Conservation (phyloP, 2,888 invertebrate genomes). For the Luperina testacea region DNA sequence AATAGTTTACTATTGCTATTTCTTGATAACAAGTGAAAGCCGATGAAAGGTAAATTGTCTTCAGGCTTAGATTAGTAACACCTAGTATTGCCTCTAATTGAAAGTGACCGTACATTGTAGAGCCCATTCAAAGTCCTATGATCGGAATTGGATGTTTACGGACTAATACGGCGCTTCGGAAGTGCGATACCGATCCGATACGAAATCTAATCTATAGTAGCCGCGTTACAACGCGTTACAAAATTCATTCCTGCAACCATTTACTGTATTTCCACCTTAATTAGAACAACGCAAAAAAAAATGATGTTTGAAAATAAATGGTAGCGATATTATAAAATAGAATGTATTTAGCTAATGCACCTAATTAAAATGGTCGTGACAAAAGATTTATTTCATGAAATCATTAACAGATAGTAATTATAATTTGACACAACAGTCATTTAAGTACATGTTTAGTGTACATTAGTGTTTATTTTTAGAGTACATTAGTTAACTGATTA, state of each 20-base stretch:
- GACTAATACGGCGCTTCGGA: not conserved
- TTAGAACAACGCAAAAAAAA: not conserved
- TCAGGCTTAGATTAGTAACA: slow-evolving; percentile 24
- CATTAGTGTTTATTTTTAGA: no score
- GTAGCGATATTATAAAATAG: slow-evolving; percentile 2
- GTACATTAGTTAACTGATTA: slow-evolving; percentile 12
- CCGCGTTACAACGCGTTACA: not conserved
- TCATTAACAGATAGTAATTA: slow-evolving; percentile 6
- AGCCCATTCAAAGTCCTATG: slow-evolving; percentile 15
- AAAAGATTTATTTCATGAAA: slow-evolving; percentile 4
- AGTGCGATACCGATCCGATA: not conserved
- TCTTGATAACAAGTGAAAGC: slow-evolving; percentile 18
- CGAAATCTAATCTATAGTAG: slow-evolving; percentile 1
- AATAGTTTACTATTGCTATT: slow-evolving; percentile 5
- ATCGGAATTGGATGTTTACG: slow-evolving; percentile 24
- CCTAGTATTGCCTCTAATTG: slow-evolving; percentile 30
- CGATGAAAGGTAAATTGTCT: slow-evolving; percentile 35
- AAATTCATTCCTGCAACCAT: not conserved
- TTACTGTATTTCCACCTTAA: not conserved
- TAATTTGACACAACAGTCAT: not conserved
- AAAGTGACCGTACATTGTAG: slow-evolving; percentile 29
- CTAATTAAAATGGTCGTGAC: not conserved
- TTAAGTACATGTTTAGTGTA: no score
- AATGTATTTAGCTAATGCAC: not conserved
- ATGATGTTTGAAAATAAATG: not conserved